Evolutionary conservation across 2,797 vertebrate genomes (phyloP).

Genomic region (Gymnodraco acuticeps): DNA sequence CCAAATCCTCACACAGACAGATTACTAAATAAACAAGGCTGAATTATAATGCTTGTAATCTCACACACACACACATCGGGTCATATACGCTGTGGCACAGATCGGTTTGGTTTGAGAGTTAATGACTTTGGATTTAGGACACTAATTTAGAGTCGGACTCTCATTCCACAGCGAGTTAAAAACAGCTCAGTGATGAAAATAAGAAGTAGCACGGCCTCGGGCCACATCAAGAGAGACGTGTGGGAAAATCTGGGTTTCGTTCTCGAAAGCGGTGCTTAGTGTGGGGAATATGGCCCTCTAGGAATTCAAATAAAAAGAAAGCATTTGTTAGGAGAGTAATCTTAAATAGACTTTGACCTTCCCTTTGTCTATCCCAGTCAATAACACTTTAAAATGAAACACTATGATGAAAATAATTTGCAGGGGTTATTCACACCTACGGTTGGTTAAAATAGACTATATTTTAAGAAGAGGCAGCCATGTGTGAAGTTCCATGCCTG

Average conservation of each 20-base stretch:
- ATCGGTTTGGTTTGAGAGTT: conserved; percentile 63
- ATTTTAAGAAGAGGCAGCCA: conserved; percentile 43
- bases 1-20: conserved; percentile 65
- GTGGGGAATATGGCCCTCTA: conserved; percentile 35
- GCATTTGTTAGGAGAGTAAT: conserved; percentile 28
- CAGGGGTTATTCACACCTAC: conserved; percentile 54
- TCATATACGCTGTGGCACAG: conserved; percentile 48
- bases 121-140: conserved; percentile 72
- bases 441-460: conserved; percentile 58
- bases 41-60: conserved; percentile 65
- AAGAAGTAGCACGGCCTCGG: conserved; percentile 48
- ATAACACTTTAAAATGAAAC: conserved; percentile 47
- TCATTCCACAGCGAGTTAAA: conserved; percentile 46
- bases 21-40: conserved; percentile 65
- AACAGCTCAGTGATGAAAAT: conserved; percentile 60
- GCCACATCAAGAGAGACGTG: conserved; percentile 50
- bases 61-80: conserved; percentile 36
- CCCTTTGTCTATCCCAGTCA: conserved; percentile 23
- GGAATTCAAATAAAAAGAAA: conserved; percentile 55
- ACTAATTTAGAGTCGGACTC: conserved; percentile 67
- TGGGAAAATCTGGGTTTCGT: conserved; percentile 27
- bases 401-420: conserved; percentile 65
- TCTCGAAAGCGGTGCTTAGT: conserved; percentile 22
- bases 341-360: conserved; percentile 37
- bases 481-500: conserved; percentile 54